Conservation (phyloP, 2,888 invertebrate genomes). For the Agrotis clavis region DNA sequence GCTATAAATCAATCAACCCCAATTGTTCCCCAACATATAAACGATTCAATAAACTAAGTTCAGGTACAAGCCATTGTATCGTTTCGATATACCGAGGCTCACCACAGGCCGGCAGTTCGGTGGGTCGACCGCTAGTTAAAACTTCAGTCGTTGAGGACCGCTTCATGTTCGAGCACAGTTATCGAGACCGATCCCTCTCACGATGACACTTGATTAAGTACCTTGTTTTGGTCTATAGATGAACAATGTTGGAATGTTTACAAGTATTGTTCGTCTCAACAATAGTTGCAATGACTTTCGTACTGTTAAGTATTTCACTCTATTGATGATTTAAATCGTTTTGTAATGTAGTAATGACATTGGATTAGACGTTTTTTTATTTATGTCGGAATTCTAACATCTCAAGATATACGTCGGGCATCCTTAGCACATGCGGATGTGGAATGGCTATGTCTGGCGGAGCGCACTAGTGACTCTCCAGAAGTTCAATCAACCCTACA, state of each 20-base stretch:
- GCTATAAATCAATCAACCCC: neutral
- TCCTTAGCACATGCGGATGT: too few relatives aligned
- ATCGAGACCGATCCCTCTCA: slow-evolving; percentile 10
- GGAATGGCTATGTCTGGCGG: neutral
- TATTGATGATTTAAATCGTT: neutral
- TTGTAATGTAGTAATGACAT: neutral
- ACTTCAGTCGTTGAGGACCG: slow-evolving; percentile 27
- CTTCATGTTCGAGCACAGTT: slow-evolving; percentile 16
- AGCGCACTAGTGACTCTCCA: slow-evolving; percentile 4
- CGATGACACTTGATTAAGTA: slow-evolving; percentile 17
- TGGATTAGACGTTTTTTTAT: too few relatives aligned
- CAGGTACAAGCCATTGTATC: slow-evolving; percentile 8
- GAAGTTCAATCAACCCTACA: slow-evolving; percentile 30
- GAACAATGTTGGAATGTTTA: neutral
- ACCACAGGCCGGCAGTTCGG: slow-evolving; percentile 18
- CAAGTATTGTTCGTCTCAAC: too few relatives aligned
- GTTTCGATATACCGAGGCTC: slow-evolving; percentile 12
- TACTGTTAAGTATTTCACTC: neutral
- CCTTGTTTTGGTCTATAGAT: slow-evolving; percentile 16
- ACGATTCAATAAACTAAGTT: neutral
- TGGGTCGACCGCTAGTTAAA: slow-evolving; percentile 34
- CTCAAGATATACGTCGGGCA: neutral
- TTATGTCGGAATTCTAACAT: too few relatives aligned
- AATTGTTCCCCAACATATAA: slow-evolving; percentile 9
- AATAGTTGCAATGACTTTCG: too few relatives aligned